Base-by-base conservation (phyloP, 2,888 invertebrate genomes). In the Cepaea hortensis region DNA sequence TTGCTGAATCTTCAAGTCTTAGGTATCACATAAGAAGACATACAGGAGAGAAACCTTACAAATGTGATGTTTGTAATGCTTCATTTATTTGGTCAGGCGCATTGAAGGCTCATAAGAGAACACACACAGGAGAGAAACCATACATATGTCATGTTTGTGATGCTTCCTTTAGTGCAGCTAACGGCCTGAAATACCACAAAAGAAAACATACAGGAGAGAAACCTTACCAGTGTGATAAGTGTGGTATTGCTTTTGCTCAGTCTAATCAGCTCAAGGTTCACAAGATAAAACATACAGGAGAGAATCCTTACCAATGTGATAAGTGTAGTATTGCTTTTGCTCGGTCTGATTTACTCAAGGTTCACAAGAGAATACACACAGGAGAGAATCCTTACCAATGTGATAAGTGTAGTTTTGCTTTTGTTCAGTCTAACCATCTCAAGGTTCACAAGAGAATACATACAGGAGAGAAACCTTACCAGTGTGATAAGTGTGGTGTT, bases 191-290 rank as follows among this genome's bases (percentile, higher is more conserved):
- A 2, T 20, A n/a, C 4, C 77, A 77, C 77, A 77, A 13, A 23
- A 55, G 55, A 61, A 55, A n/a, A 55, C 77, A 77, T 23, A 77
- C 55, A 55, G 77, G 77, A 77, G 77, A 77, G 55, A 77, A 20
- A 9, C 77, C 77, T 5, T 77, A 77, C 77, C 50, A 77, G n/a
- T 77, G 77, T 77, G 9, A 7, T n/a, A 9, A 55, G 4, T 77
- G 77, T 55, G 77, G 77, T n/a, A 55, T 11, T 55, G 50, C 11
- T 6, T 55, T 77, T 55, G 3, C 77, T 23, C 1, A 9, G 7
- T 6, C n/a, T 61, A 6, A n/a, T 2, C n/a, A 77, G 3, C 55
- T 77, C 4, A 9, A 61, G 1, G n/a, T n/a, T 7, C 77, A 77
- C 77, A n/a, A n/a, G 7, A 55, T 55, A 5, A 77, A 7, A 61